Percentiles rank a stretch among this genome's conserved stretches.
Evolutionary conservation across 1,140 invertebrate species (phyloP).

Genomic region (Laupala kohalensis): DNA sequence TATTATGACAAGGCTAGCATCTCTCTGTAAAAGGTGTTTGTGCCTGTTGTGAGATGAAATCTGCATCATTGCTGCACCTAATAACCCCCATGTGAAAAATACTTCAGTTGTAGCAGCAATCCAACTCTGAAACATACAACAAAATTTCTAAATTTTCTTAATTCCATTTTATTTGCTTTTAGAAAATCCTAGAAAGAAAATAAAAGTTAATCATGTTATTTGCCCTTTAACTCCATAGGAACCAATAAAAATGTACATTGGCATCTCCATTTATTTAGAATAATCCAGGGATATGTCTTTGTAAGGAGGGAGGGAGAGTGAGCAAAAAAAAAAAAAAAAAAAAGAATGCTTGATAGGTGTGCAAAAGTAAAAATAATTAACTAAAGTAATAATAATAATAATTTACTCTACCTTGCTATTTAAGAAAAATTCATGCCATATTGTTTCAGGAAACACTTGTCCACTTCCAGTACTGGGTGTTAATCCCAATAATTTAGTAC

Average conservation of each 20-base stretch:
- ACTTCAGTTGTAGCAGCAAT: conserved; percentile 73
- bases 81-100: conserved; percentile 77
- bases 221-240: too few species aligned
- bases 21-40: conserved; percentile 55
- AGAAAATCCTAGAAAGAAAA: neutral
- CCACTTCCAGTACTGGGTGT: conserved; percentile 36
- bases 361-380: too few species aligned
- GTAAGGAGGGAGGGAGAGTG: too few species aligned
- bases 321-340: too few species aligned
- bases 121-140: conserved; percentile 52
- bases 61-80: conserved; percentile 73
- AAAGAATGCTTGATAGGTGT: too few species aligned
- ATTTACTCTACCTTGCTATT: conserved; percentile 59
- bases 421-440: conserved; percentile 71
- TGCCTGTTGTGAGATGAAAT: conserved; percentile 55
- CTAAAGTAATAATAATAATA: conserved; percentile 5
- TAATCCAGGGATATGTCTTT: too few species aligned
- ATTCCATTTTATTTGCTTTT: neutral
- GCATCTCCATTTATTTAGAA: conserved; percentile 10
- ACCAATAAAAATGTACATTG: too few species aligned
- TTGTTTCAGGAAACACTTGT: conserved; percentile 58
- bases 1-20: conserved; percentile 63
- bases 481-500: conserved; percentile 57
- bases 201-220: too few species aligned
- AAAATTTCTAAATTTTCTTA: neutral